Evolutionary conservation across 2,113 vertebrate species (phyloP).

Genomic region (Boulengeromyrus knoepffleri): DNA sequence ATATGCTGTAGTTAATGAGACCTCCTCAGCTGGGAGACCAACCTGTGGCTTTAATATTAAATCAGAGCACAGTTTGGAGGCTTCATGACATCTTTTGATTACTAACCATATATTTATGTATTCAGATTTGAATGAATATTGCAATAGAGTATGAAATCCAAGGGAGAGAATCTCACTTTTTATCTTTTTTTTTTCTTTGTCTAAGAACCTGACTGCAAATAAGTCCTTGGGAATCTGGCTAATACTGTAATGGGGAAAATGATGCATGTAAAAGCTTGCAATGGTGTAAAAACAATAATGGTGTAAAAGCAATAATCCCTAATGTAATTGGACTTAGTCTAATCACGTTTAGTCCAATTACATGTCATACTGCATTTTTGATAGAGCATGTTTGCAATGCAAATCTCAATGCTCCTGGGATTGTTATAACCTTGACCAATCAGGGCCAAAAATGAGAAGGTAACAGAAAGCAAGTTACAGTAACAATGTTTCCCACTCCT

Average conservation of each 20-base stretch:
- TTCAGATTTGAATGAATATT: background rate
- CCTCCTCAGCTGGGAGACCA: background rate
- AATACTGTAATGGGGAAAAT: conserved; percentile 29
- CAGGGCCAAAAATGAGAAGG: background rate
- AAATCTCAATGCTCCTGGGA: background rate
- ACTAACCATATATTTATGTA: background rate
- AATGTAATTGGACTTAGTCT: background rate
- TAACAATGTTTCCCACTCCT: background rate
- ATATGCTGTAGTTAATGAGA: background rate
- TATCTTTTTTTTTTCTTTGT: background rate
- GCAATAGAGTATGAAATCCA: background rate
- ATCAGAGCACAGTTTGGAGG: background rate
- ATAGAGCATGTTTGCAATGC: background rate
- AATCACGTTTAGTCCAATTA: background rate
- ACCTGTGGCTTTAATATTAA: background rate
- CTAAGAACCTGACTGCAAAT: background rate
- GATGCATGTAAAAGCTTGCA: background rate
- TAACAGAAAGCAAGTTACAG: background rate
- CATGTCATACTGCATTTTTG: background rate
- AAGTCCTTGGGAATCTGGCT: conserved; percentile 77
- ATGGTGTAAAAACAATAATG: background rate
- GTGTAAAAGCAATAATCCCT: background rate
- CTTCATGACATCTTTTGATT: background rate
- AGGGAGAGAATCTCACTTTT: background rate
- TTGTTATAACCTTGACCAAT: background rate